Percentiles rank a stretch among this genome's conserved stretches.
Conservation (phyloP, 2,888 invertebrate genomes). For the Drosophila paucipuncta region DNA sequence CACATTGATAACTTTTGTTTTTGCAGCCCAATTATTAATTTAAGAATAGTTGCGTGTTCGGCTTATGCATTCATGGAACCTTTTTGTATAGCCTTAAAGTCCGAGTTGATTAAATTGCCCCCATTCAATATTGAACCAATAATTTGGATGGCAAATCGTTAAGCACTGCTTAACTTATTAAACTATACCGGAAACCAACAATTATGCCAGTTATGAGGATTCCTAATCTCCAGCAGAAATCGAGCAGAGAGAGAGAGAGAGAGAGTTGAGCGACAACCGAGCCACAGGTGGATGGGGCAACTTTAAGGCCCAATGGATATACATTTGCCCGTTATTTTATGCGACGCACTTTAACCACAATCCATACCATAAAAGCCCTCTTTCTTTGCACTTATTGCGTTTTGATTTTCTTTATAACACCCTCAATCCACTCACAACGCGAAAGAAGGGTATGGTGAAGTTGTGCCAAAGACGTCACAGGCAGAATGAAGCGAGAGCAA, state of each 20-base stretch:
- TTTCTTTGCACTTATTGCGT: constrained; percentile 38
- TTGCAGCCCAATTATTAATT: not conserved
- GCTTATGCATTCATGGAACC: not conserved
- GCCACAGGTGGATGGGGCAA: constrained; percentile 16
- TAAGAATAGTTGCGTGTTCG: not conserved
- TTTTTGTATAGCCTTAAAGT: not conserved
- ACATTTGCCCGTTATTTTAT: constrained; percentile 31
- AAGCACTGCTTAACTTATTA: not conserved
- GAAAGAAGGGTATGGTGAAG: not conserved
- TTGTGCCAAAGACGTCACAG: not conserved
- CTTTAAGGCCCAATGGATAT: constrained; percentile 18
- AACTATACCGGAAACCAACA: too few species aligned
- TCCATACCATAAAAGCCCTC: constrained; percentile 14
- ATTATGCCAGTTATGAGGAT: not conserved
- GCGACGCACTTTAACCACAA: constrained; percentile 6
- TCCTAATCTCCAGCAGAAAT: not conserved
- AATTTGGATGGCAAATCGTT: not conserved
- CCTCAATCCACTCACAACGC: not conserved
- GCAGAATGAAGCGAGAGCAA: too few species aligned
- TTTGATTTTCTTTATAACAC: constrained; percentile 39
- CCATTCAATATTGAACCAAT: not conserved
- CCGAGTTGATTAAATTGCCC: not conserved
- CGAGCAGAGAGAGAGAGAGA: not conserved
- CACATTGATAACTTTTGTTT: too few species aligned
- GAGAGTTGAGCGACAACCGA: constrained; percentile 10